Percentiles rank a stretch among this genome's conserved stretches.
These are phyloP conservation scores for Eurypyga helias DNA, from an alignment of 2,113 vertebrate species.

Conservation along the genomic window DNA sequence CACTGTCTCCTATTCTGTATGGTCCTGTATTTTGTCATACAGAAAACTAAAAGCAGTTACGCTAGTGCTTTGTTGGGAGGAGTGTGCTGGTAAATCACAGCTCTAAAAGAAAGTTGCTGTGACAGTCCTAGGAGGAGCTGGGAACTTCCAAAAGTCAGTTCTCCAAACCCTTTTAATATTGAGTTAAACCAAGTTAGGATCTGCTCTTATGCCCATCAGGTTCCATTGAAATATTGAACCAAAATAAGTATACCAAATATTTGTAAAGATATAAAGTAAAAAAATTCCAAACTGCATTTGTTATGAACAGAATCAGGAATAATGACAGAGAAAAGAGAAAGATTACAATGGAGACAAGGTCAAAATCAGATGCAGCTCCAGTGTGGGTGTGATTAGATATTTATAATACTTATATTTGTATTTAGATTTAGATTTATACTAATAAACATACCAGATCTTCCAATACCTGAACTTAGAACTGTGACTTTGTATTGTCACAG, in stretches of 20 bases:
- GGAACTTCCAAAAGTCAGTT: background rate
- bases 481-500: background rate
- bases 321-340: background rate
- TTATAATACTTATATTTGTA: background rate
- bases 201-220: background rate
- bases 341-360: background rate
- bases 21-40: background rate
- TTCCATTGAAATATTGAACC: background rate
- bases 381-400: background rate
- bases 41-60: background rate
- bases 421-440: background rate
- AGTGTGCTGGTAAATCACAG: background rate
- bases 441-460: background rate
- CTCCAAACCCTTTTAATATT: background rate
- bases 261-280: background rate
- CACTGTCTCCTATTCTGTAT: background rate
- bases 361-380: background rate
- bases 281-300: background rate
- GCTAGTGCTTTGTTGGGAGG: background rate
- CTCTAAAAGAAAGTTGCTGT: background rate
- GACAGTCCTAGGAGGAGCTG: background rate
- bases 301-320: background rate
- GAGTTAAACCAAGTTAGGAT: background rate
- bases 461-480: background rate
- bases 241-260: background rate